A percentile compares a stretch with the other conserved stretches of the same genome.
These are phyloP conservation scores for Galeopterus variegatus DNA, from an alignment of 2,113 vertebrate species.

Conservation along the genomic window DNA sequence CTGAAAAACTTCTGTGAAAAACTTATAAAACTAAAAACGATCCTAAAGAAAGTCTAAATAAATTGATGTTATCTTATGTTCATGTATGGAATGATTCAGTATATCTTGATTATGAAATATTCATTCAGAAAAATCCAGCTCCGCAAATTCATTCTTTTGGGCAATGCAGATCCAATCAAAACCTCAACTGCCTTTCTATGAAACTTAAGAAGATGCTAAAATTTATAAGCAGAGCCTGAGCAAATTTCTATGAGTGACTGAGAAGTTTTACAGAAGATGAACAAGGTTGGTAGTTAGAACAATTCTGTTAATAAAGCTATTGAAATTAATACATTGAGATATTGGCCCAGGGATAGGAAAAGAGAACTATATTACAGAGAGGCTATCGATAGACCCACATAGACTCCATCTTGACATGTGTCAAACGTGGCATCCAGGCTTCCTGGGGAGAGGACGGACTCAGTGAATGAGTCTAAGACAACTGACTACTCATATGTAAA, in stretches of 20 bases:
- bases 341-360: background rate
- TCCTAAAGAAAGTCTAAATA: background rate
- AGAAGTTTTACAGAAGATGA: background rate
- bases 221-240: background rate
- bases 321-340: background rate
- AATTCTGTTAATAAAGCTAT: background rate
- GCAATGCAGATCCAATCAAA: background rate
- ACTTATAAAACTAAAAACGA: slow-evolving; percentile 1
- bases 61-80: background rate
- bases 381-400: background rate
- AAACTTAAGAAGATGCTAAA: background rate
- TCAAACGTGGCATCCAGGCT: background rate
- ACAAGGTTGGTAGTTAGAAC: background rate
- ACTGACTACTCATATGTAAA: background rate
- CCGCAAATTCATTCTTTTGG: background rate
- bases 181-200: background rate
- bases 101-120: background rate
- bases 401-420: background rate
- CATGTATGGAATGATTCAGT: background rate
- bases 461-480: background rate
- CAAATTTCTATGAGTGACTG: background rate
- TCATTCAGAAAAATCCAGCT: background rate
- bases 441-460: background rate
- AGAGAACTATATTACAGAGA: background rate
- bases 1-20: background rate